Evolutionary conservation across 2,888 invertebrate species (phyloP), one percentile per base, ranked within the genome.

Genomic region (Mythimna lalbum): DNA sequence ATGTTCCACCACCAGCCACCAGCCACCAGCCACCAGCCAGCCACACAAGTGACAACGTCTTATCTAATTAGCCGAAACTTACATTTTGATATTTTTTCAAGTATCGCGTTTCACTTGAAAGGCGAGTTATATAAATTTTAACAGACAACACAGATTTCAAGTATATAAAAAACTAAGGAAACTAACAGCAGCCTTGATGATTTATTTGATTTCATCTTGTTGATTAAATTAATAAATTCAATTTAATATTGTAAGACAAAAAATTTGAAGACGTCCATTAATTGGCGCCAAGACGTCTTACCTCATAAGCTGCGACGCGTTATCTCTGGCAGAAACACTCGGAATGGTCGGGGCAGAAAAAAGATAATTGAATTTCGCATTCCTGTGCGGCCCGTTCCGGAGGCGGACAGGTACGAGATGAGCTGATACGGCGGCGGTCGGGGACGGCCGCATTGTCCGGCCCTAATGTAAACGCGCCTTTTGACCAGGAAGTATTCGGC

Each of bases 281-380:
- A 74, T 69, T 76, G 81, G 78, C 82, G 71, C 77, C 80, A 79
- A 73, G 76, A 77, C 61, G 68, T 77, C 78, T 75, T 75, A 63
- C 23, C 43, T n/a, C 50, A 61, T 78, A 69, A 80, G 65, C 76
- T 66, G 63, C 62, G 63, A 43, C 50, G 64, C 71, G 67, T 81
- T 83, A 80, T 79, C 78, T 81, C 72, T 69, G 72, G 23, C 75
- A 80, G 71, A 77, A 78, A 77, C 62, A 81, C 79, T 74, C 63
- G 78, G 81, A 72, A 80, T 78, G 80, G 76, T 78, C 76, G 68
- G 73, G 65, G 69, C 78, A 76, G 67, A 80, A 43, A 87, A 88
- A 87, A 86, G 78, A 76, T 86, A 85, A 87, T 86, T 85, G 82
- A 84, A 86, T 87, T 86, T 87, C 72, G 86, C 84, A 85, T 87